A percentile compares a stretch with the other conserved stretches of the same genome.
Evolutionary conservation across 2,113 vertebrate genomes (phyloP).

Genomic region (Taxidea taxus): DNA sequence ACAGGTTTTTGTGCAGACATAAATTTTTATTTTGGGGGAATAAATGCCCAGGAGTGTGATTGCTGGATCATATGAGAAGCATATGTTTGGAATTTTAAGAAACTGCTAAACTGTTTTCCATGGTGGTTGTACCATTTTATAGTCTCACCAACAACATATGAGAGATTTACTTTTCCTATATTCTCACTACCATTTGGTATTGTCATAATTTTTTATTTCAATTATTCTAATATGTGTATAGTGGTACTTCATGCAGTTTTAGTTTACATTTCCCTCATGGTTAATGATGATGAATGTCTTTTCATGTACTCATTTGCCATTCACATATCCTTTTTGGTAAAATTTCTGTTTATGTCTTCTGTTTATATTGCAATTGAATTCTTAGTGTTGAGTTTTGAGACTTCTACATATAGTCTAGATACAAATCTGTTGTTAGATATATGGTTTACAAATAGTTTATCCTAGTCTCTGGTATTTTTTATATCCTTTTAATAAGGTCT

Average conservation of each 20-base stretch:
- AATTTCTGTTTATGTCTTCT: not conserved
- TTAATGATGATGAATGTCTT: not conserved
- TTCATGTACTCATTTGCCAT: not conserved
- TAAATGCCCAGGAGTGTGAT: not conserved
- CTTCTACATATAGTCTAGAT: not conserved
- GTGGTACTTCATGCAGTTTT: not conserved
- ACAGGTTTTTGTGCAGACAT: not conserved
- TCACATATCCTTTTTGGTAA: not conserved
- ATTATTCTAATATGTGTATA: not conserved
- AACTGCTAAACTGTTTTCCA: not conserved
- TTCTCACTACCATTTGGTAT: not conserved
- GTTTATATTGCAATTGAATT: not conserved
- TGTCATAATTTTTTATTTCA: not conserved
- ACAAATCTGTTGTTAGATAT: not conserved
- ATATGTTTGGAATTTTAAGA: slow-evolving; percentile 26
- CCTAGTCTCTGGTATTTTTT: not conserved
- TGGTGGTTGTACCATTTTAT: not conserved
- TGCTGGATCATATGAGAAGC: not conserved
- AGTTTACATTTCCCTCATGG: not conserved
- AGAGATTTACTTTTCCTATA: not conserved
- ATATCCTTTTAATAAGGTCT: not conserved
- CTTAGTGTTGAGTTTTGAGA: not conserved
- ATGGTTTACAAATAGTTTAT: not conserved
- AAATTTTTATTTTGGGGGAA: not conserved
- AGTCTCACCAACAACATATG: not conserved